phyloP scores from a whole-genome alignment of 1,140 invertebrate species.

The Solen grandis region DNA sequence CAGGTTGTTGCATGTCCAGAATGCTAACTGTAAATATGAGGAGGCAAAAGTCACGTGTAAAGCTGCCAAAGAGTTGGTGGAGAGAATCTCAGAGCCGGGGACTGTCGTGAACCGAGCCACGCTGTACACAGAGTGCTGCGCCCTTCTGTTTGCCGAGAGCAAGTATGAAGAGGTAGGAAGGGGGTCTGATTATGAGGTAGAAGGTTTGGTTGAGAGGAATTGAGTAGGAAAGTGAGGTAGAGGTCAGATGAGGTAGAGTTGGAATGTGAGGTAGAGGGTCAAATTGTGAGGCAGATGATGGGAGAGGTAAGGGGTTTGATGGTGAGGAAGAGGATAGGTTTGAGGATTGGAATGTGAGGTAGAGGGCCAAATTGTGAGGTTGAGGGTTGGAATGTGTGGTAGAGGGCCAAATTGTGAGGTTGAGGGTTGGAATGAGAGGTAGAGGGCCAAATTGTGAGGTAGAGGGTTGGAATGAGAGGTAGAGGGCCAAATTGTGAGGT shows the following conservation, averaged over 20 bases:
- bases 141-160: constrained; percentile 89
- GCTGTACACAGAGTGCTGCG: constrained; percentile 90
- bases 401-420: not conserved
- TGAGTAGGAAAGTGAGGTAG: no score
- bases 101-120: constrained; percentile 85
- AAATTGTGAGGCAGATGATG: not conserved
- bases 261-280: no score
- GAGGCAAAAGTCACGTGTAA: constrained; percentile 86
- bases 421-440: not conserved
- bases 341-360: no score
- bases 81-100: constrained; percentile 81
- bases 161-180: constrained; percentile 88
- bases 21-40: constrained; percentile 88
- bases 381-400: no score
- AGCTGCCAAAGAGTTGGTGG: constrained; percentile 83
- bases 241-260: no score
- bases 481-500: no score
- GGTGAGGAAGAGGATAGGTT: no score
- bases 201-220: no score
- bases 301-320: not conserved
- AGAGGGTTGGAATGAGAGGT: no score
- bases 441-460: no score
- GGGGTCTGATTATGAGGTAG: not conserved
- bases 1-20: constrained; percentile 91
- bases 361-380: no score